Base-by-base conservation (phyloP, 1,140 invertebrate genomes). In the Oedothorax gibbosus region DNA sequence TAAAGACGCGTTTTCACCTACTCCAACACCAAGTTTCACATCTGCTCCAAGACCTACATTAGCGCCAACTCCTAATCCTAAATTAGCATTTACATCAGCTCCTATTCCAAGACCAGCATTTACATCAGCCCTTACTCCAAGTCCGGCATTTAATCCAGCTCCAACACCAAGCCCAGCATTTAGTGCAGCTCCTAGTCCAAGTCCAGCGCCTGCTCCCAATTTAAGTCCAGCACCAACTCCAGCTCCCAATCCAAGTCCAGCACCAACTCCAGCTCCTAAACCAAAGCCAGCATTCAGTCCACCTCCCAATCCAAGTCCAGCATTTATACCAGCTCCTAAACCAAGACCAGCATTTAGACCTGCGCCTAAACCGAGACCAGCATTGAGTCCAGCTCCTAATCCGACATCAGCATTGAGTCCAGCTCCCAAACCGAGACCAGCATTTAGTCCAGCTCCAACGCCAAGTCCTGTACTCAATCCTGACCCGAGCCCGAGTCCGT, bases 161-260 rank as follows among this genome's bases (percentile, higher is more conserved):
- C 12, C 54, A 15, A 75, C n/a, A 21, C 53, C 72, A 8, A 75
- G 18, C 14, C 75, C 65, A 69, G 53, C 66, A 20, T 66, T 50
- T 10, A 71, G 20, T 5, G 18, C 77, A 18, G 62, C 50, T 60
- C 68, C 79, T 18, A 71, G 3, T 54, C 75, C 35, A 51, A 18
- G 35, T 64, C 54, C 72, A 2, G 21, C 9, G 21, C 72, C 53
- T 35, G 10, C 4, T 51, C 60, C 20, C 1, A 20, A 2, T 71
- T 64, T 64, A 15, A 80, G 5, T 14, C 66, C 78, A 51, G 60
- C 18, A 12, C 78, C 78, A 7, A 69, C 51, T 54, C 53, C 77
- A 15, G 35, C 18, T 60, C 73, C 73, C n/a, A 56, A 2, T 7
- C 53, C 53, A 18, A 56, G n/a, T 21, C 65, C 77, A 56, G 57